Conservation (phyloP, 1,140 invertebrate genomes). For the Dendroctonus ponderosae region DNA sequence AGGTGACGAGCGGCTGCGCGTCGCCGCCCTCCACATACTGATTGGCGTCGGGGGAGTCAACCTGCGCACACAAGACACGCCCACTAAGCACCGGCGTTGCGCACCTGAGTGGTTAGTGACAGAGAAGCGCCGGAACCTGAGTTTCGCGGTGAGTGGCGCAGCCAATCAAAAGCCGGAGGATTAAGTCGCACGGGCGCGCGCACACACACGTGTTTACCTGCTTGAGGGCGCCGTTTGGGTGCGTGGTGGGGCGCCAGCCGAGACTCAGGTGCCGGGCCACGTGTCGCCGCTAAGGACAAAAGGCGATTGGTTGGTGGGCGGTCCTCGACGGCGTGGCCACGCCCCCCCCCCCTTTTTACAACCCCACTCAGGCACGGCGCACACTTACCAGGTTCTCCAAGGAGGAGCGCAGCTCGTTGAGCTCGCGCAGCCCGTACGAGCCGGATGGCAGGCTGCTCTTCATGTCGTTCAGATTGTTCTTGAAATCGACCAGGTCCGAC, state of each 20-base stretch:
- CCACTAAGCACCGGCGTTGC: neutral
- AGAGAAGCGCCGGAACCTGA: neutral
- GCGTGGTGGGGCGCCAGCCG: conserved; percentile 2
- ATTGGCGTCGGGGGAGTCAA: conserved; percentile 17
- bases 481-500: conserved; percentile 71
- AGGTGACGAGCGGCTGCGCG: conserved; percentile 66
- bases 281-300: conserved; percentile 22
- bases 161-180: no score
- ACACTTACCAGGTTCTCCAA: conserved; percentile 62
- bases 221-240: no score
- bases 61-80: neutral
- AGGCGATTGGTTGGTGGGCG: conserved; percentile 7
- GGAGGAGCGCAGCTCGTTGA: conserved; percentile 51
- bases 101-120: neutral
- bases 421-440: no score
- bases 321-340: neutral
- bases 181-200: no score
- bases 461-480: conserved; percentile 77
- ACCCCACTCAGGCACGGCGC: no score
- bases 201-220: no score
- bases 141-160: neutral
- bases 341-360: no score
- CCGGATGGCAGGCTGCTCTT: conserved; percentile 55
- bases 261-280: conserved; percentile 19
- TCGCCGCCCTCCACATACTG: conserved; percentile 41